phyloP scores from a whole-genome alignment of 2,113 vertebrate genomes.

The Coracopsis vasa region DNA sequence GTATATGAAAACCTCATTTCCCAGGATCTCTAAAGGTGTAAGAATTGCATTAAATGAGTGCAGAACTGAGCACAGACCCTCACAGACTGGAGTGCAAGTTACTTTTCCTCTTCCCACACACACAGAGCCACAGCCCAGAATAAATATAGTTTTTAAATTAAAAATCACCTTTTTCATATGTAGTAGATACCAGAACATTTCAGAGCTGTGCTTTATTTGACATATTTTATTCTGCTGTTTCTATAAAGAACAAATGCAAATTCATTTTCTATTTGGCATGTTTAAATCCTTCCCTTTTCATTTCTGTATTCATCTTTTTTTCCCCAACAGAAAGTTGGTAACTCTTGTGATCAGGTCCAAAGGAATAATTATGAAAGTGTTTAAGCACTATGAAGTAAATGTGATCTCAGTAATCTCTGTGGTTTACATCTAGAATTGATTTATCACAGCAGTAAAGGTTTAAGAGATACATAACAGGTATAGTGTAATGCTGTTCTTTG shows the following conservation, averaged over 20 bases:
- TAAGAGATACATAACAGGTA: not conserved
- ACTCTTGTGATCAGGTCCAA: not conserved
- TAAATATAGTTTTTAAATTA: not conserved
- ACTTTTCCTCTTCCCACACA: not conserved
- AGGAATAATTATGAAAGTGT: not conserved
- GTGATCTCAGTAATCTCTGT: not conserved
- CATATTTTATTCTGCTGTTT: not conserved
- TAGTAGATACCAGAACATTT: not conserved
- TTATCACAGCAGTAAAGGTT: not conserved
- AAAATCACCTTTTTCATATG: not conserved
- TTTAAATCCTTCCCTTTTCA: not conserved
- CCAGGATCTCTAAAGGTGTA: not conserved
- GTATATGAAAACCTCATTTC: not conserved
- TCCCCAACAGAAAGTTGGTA: not conserved
- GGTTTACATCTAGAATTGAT: not conserved
- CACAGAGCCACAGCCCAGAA: not conserved
- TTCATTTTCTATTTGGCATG: not conserved
- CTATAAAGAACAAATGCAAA: not conserved
- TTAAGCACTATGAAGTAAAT: not conserved
- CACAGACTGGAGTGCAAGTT: not conserved
- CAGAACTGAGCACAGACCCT: not conserved
- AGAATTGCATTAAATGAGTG: not conserved
- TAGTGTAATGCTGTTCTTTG: not conserved
- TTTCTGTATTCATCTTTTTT: not conserved
- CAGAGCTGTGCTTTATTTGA: not conserved